Base-by-base conservation (phyloP, 2,888 invertebrate genomes). In the Drosophila austrosaltans region DNA sequence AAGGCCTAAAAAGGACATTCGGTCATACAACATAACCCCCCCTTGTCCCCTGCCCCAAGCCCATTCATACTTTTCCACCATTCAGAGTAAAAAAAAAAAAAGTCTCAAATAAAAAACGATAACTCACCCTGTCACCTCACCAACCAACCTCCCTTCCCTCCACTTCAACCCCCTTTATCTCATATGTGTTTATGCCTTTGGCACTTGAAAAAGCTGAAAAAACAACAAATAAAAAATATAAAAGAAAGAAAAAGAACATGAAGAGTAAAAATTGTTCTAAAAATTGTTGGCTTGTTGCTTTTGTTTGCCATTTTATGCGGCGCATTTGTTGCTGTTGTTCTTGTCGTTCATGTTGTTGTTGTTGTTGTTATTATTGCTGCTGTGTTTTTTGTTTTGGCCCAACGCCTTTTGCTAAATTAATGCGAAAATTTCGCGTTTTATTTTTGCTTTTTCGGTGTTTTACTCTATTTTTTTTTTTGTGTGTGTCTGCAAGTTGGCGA, bases 331-430 rank as follows among this genome's bases (percentile, higher is more conserved):
- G 53, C 36, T 36, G 36, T 30, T 30, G 30, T 30, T 30, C 30
- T 63, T 63, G 40, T 30, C 5, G 30, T 30, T 30, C 30, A 59
- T 63, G 40, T 61, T 72, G 61, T 69, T 59, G 54, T 32, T 44
- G 28, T 53, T 48, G 53, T 58, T 62, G 57, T 73, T 76, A 66
- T 77, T 81, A 73, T 72, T 76, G 67, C 75, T 82, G 48, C 48
- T 25, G 48, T 48, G 48, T 48, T 48, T 84, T 87, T 82, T 81
- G 76, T 84, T 89, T 80, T 88, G 87, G 89, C 82, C 90, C 82
- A 89, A 88, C 90, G 86, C 86, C 86, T 86, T 87, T 89, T 87
- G 81, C 78, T 82, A 88, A 88, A 88, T 88, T 90, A 90, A 88
- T 88, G 90, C 85, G 88, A 90, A 90, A 83, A 83, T 89, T 90